These are phyloP conservation scores for Cynocephalus volans DNA, from an alignment of 2,113 vertebrate genomes.

Conservation along the genomic window DNA sequence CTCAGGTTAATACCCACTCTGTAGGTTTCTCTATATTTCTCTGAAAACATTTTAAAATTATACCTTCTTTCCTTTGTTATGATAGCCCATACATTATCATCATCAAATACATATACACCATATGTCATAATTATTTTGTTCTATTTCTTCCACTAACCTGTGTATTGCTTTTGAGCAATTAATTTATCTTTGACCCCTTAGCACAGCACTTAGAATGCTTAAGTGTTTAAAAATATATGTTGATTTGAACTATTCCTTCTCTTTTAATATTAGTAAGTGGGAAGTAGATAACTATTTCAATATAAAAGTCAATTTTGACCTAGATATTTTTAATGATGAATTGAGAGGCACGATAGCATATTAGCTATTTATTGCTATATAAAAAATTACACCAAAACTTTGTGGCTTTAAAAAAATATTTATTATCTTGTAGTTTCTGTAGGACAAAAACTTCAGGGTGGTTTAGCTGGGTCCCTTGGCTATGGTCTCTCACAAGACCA, in stretches of 20 bases:
- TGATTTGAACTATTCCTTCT: not conserved
- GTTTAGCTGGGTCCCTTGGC: not conserved
- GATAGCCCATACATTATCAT: not conserved
- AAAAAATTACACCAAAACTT: not conserved
- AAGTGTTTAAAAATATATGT: not conserved
- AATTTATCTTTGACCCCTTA: constrained; percentile 4
- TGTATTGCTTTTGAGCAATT: constrained; percentile 15
- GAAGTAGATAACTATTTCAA: not conserved
- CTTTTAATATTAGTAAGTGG: not conserved
- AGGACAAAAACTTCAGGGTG: not conserved
- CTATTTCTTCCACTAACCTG: not conserved
- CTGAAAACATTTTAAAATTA: not conserved
- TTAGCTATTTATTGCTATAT: not conserved
- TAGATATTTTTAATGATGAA: constrained; percentile 23
- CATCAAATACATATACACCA: constrained; percentile 34
- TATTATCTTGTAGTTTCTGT: not conserved
- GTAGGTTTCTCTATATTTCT: not conserved
- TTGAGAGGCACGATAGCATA: not conserved
- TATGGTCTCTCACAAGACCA: not conserved
- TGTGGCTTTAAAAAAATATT: not conserved
- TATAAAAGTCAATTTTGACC: not conserved
- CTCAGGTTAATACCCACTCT: not conserved
- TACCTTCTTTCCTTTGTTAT: not conserved
- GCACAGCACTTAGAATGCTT: not conserved
- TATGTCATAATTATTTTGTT: not conserved